Evolutionary conservation across 2,888 invertebrate genomes (phyloP).

Genomic region (Pterostichus niger): DNA sequence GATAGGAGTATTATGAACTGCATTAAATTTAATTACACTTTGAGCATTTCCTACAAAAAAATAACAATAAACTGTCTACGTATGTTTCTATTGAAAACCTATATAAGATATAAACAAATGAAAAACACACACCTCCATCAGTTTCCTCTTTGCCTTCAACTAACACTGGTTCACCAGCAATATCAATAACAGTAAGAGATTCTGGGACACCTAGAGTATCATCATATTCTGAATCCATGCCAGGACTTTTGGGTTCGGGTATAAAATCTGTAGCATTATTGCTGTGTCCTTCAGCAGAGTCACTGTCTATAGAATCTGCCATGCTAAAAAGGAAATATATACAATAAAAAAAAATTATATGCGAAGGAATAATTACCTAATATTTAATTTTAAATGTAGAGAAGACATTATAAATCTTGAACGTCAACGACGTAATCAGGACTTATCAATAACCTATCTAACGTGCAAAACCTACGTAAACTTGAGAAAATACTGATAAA

Average conservation of each 20-base stretch:
- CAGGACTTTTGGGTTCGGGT: conserved; percentile 77
- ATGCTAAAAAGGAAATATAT: conserved; percentile 20
- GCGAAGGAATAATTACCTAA: conserved; percentile 16
- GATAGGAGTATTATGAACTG: conserved; percentile 83
- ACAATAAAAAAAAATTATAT: background rate
- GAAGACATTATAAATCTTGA: conserved; percentile 32
- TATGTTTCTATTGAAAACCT: background rate
- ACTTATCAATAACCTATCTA: conserved; percentile 44
- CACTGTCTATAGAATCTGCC: conserved; percentile 1
- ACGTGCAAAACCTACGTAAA: conserved; percentile 20
- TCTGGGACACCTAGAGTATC: conserved; percentile 89
- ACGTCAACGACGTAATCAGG: conserved; percentile 16
- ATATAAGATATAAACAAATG: conserved; percentile 30
- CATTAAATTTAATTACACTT: conserved; percentile 81
- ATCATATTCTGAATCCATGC: conserved; percentile 87
- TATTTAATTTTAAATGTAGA: conserved; percentile 38
- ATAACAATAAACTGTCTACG: background rate
- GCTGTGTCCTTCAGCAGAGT: conserved; percentile 32
- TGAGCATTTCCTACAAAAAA: conserved; percentile 51
- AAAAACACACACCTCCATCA: conserved; percentile 70
- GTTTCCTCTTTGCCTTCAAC: conserved; percentile 75
- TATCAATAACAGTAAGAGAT: conserved; percentile 84
- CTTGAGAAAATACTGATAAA: conserved; percentile 31
- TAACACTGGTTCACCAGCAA: conserved; percentile 79
- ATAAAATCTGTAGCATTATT: conserved; percentile 44